Conservation (phyloP, 2,113 vertebrate species). For the Herpetotheres cachinnans region DNA sequence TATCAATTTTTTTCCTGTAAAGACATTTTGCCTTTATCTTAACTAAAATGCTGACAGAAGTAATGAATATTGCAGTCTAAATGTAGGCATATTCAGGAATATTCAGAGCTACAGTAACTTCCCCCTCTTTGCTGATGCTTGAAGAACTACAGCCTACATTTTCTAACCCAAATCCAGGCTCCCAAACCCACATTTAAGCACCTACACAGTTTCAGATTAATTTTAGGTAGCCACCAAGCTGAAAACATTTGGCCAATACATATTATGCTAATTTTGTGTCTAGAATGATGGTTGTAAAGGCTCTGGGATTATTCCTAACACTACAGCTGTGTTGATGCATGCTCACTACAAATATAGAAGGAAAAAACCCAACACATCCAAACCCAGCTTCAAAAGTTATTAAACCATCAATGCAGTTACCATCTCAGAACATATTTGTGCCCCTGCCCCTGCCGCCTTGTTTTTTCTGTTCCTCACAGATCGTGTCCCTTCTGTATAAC, state of each 20-base stretch:
- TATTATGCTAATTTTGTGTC: background rate
- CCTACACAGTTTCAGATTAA: constrained; percentile 43
- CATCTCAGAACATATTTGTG: background rate
- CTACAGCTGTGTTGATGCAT: constrained; percentile 42
- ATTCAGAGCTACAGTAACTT: background rate
- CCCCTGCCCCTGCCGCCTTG: accelerated
- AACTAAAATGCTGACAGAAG: background rate
- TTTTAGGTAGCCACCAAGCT: constrained; percentile 47
- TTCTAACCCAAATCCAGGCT: constrained; percentile 14
- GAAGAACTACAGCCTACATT: constrained; percentile 12
- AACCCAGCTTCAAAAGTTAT: background rate
- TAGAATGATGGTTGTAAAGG: constrained; percentile 1
- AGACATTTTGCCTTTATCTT: background rate
- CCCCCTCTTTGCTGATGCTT: background rate
- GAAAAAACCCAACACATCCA: background rate
- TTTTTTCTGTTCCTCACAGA: background rate
- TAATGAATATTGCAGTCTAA: background rate
- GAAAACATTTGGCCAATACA: constrained; percentile 5
- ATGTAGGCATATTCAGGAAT: background rate
- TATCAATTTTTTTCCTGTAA: background rate
- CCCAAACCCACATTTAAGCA: background rate
- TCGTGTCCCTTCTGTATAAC: background rate
- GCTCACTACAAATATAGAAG: constrained; percentile 37
- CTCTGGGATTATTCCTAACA: constrained; percentile 26
- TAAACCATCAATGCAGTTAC: background rate